Percentiles rank a stretch among this genome's conserved stretches.
These are phyloP conservation scores for Hippolais icterina DNA, from an alignment of 2,113 vertebrate genomes.

Conservation along the genomic window DNA sequence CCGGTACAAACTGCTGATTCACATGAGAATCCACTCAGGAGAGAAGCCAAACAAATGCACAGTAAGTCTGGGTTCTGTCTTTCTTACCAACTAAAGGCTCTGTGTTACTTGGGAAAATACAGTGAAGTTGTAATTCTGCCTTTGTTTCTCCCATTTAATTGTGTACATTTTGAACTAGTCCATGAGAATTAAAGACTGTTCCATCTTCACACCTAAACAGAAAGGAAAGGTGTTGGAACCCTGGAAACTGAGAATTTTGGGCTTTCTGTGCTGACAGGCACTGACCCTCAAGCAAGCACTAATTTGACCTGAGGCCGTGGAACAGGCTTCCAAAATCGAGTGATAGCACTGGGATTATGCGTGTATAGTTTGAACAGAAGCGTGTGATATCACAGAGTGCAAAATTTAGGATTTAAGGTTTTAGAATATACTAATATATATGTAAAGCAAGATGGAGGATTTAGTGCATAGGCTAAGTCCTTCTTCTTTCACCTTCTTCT, in stretches of 20 bases:
- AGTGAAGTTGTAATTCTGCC: background rate
- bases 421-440: background rate
- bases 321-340: background rate
- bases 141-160: background rate
- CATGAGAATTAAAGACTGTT: background rate
- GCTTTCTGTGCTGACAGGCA: background rate
- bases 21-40: slow-evolving; percentile 97
- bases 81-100: background rate
- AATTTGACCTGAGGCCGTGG: background rate
- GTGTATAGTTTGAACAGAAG: background rate
- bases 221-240: background rate
- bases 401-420: background rate
- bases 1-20: slow-evolving; percentile 95
- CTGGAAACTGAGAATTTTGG: background rate
- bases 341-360: background rate
- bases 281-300: background rate
- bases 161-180: background rate
- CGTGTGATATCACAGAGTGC: background rate
- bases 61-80: slow-evolving; percentile 73
- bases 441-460: background rate
- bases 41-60: slow-evolving; percentile 98
- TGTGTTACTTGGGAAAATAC: background rate
- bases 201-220: background rate
- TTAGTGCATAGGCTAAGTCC: background rate
- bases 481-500: background rate